Base-by-base conservation (phyloP, 2,113 vertebrate genomes). In the zebrafish (Danio rerio) region DNA sequence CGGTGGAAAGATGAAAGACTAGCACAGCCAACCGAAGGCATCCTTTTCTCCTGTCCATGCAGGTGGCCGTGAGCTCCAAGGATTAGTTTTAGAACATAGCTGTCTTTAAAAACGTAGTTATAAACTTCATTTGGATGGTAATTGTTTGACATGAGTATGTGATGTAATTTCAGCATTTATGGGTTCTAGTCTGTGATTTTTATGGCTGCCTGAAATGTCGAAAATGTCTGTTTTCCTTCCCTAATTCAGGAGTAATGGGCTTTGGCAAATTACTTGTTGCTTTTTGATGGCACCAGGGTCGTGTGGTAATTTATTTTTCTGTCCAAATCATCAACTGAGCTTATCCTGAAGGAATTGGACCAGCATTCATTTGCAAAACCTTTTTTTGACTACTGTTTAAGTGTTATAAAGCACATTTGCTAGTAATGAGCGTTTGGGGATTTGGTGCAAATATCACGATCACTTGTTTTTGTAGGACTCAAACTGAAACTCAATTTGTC, bases 1-100 rank as follows among this genome's bases (percentile, higher is more conserved):
- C 21, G 45, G 47, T 71, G n/a, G 47, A 21, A 50, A 71, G 18
- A 71, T 52, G 47, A 52, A 71, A 71, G 50, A 70, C 68, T 50
- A 70, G 18, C 11, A 4, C 68, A 50, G 45, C 9, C 63, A 68
- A 5, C 63, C 42, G n/a, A 43, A 68, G 10, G 5, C 68, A 52
- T 20, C 12, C 4, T 71, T 71, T 49, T 52, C 12, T 31, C 45
- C 68, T 52, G 18, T 49, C 18, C 20, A 31, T 71, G 10, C n/a
- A 21, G 47, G 47, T 47, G 43, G 43, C 65, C 47, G 6, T 68
- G 65, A 47, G 43, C 65, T 45, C 16, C n/a, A 7, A 68, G 47
- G 45, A 20, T 12, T 10, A 16, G 10, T 49, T 18, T 69, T 11
- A 49, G 66, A 70, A 70, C 7, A 70, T 70, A 9, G 7, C 42